Percentiles rank a stretch among this genome's conserved stretches.
phyloP scores from a whole-genome alignment of 2,797 vertebrate genomes.

The Platyrinchus mystaceus region DNA sequence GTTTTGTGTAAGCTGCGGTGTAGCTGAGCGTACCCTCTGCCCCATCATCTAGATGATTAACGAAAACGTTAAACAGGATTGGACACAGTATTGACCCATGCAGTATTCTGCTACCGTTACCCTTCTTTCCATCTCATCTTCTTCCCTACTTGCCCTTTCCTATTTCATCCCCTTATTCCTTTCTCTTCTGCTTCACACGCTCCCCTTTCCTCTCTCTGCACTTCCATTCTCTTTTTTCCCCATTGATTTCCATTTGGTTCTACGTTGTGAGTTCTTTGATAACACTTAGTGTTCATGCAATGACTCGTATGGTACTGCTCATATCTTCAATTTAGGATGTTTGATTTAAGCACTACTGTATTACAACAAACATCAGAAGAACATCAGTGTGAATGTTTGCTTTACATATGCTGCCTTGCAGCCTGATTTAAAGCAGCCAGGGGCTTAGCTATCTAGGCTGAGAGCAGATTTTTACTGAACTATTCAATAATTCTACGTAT shows the following conservation, averaged over 20 bases:
- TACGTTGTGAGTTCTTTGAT: neutral
- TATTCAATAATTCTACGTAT: neutral
- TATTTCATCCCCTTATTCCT: neutral
- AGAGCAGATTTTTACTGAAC: neutral
- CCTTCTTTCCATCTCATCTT: neutral
- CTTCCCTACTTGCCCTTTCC: neutral
- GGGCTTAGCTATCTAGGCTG: neutral
- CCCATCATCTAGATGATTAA: neutral
- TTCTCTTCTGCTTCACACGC: neutral
- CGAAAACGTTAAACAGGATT: fast-evolving
- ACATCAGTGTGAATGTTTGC: neutral
- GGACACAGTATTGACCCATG: neutral
- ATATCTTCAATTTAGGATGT: neutral
- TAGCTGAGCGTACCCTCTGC: neutral
- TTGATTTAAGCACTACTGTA: neutral
- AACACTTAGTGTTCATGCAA: neutral
- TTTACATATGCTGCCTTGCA: neutral
- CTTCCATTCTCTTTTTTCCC: neutral
- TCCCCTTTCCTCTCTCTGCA: neutral
- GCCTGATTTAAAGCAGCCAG: neutral
- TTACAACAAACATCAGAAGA: neutral
- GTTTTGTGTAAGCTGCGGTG: neutral
- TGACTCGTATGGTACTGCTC: neutral
- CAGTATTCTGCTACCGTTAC: neutral
- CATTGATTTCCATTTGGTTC: neutral